A percentile compares a stretch with the other conserved stretches of the same genome.
Conservation (phyloP, 2,797 vertebrate genomes). For the Hippopotamyrus pictus region DNA sequence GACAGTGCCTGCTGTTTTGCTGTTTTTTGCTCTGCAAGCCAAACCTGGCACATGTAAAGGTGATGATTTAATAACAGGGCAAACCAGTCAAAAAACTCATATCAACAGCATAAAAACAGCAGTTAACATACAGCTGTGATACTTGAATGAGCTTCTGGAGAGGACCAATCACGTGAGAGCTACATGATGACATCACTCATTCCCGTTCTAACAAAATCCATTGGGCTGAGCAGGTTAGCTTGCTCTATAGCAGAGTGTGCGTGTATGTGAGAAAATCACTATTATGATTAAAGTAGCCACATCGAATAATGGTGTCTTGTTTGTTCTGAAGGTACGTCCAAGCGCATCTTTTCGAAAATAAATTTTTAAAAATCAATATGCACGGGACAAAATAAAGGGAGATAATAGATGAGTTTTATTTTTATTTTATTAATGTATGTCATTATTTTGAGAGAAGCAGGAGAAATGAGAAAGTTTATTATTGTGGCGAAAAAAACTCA, state of each 20-base stretch:
- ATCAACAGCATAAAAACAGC: not conserved
- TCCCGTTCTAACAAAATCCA: not conserved
- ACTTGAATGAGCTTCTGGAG: not conserved
- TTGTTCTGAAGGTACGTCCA: not conserved
- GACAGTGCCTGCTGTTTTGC: not conserved
- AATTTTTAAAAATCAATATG: not conserved
- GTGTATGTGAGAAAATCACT: not conserved
- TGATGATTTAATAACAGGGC: not conserved
- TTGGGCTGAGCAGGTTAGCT: not conserved
- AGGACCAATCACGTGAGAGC: not conserved
- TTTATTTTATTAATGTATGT: not conserved
- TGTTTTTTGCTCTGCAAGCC: not conserved
- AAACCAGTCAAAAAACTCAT: not conserved
- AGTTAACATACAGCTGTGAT: not conserved
- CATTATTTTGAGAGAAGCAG: not conserved
- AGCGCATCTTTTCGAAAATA: not conserved
- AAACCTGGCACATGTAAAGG: not conserved
- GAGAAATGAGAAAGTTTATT: not conserved
- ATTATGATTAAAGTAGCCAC: not conserved
- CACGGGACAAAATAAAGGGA: not conserved
- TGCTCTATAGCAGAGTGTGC: not conserved
- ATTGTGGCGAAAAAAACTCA: not conserved
- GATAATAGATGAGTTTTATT: not conserved
- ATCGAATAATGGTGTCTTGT: not conserved
- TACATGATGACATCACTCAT: not conserved